These are phyloP conservation scores for Drosophila atripex DNA, from an alignment of 2,888 invertebrate genomes.

Conservation along the genomic window DNA sequence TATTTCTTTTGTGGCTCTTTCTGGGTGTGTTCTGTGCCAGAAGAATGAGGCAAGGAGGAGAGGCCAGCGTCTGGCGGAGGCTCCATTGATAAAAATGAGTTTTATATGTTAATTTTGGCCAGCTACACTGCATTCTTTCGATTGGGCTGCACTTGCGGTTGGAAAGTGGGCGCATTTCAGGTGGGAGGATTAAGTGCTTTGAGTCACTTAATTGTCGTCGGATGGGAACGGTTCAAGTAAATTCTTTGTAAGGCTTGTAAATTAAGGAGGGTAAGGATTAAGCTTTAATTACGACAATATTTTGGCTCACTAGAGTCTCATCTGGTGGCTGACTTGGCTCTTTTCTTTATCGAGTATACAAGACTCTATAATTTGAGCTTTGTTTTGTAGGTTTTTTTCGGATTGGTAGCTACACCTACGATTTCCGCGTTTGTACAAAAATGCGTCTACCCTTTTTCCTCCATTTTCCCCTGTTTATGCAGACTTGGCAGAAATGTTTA, in stretches of 20 bases:
- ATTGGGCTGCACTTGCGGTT: slow-evolving; percentile 19
- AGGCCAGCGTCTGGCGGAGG: slow-evolving; percentile 15
- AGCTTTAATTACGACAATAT: not conserved
- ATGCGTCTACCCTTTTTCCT: slow-evolving; percentile 40
- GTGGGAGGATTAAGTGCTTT: slow-evolving; percentile 9
- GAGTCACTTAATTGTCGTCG: slow-evolving; percentile 12
- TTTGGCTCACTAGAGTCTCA: not conserved
- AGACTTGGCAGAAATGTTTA: slow-evolving; percentile 26
- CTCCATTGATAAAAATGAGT: slow-evolving; percentile 65
- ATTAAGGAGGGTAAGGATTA: not conserved
- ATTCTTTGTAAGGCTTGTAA: not conserved
- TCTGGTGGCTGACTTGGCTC: not conserved
- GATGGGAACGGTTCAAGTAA: not conserved
- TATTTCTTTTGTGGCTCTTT: slow-evolving; percentile 46
- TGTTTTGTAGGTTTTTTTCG: slow-evolving; percentile 40
- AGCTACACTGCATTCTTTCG: slow-evolving; percentile 61
- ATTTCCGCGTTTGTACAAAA: slow-evolving; percentile 60
- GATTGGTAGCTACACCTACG: slow-evolving; percentile 63
- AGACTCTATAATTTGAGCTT: slow-evolving; percentile 14
- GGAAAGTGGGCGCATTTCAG: slow-evolving; percentile 41
- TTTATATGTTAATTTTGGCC: slow-evolving; percentile 70
- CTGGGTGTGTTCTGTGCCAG: slow-evolving; percentile 59
- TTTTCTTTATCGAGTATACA: slow-evolving; percentile 1
- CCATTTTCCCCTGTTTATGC: slow-evolving; percentile 24
- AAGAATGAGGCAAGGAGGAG: slow-evolving; percentile 8